Evolutionary conservation across 2,113 vertebrate species (phyloP).

Genomic region (Channa argus): DNA sequence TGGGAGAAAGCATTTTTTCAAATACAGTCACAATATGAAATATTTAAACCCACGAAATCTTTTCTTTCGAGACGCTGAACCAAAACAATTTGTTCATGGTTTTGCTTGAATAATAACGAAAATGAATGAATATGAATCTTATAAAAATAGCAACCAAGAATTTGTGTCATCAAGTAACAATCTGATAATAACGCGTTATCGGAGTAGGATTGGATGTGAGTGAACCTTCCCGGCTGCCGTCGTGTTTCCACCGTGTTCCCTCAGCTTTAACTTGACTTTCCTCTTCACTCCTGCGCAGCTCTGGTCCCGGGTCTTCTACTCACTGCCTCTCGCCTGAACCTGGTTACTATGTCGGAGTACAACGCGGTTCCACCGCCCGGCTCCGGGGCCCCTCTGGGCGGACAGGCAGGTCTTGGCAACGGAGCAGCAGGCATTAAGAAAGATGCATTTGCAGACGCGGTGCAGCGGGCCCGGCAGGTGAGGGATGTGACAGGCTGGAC

Average conservation of each 20-base stretch:
- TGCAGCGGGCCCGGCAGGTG: slow-evolving; percentile 90
- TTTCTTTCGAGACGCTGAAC: too few species aligned
- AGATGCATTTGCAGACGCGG: slow-evolving; percentile 90
- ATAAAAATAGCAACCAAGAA: too few species aligned
- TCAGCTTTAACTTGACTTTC: slow-evolving; percentile 60
- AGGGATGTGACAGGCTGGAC: slow-evolving; percentile 32
- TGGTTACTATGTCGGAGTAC: slow-evolving; percentile 80
- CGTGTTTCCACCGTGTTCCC: slow-evolving; percentile 37
- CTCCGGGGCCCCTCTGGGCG: slow-evolving; percentile 58
- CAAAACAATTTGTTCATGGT: too few species aligned
- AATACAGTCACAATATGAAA: too few species aligned
- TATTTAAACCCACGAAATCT: too few species aligned
- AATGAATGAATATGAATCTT: too few species aligned
- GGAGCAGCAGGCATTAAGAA: slow-evolving; percentile 81
- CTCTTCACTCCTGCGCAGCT: slow-evolving; percentile 66
- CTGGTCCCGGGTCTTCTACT: slow-evolving; percentile 7
- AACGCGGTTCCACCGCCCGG: slow-evolving; percentile 72
- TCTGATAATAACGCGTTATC: neutral
- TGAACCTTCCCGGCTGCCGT: slow-evolving; percentile 33
- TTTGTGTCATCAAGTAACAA: too few species aligned
- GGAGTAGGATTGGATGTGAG: too few species aligned
- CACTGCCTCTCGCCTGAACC: neutral
- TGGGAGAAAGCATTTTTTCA: too few species aligned
- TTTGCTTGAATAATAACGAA: too few species aligned
- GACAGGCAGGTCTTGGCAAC: slow-evolving; percentile 49